Conservation (phyloP, 2,797 vertebrate genomes). For the Cryptoblepharus egeriae region DNA sequence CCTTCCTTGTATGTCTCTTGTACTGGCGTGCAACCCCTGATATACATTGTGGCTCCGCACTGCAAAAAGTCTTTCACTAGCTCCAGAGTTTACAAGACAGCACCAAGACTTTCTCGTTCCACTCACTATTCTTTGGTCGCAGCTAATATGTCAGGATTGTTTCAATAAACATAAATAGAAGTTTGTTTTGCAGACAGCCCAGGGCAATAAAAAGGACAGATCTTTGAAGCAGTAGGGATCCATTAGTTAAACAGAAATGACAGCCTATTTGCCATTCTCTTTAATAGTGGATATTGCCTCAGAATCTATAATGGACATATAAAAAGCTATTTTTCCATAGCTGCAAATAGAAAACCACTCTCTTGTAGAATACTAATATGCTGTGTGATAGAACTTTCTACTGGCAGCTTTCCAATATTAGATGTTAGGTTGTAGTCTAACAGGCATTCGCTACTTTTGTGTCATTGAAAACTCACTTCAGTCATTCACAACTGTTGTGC, state of each 20-base stretch:
- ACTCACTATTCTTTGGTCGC: too few species aligned
- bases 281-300: neutral
- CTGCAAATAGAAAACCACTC: neutral
- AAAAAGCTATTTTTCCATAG: neutral
- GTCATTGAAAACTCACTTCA: constrained; percentile 35
- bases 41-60: too few species aligned
- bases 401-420: neutral
- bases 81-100: too few species aligned
- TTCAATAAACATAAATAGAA: too few species aligned
- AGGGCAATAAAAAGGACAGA: too few species aligned
- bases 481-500: constrained; percentile 32
- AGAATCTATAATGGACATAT: neutral
- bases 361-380: neutral
- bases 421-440: constrained; percentile 46
- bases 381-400: constrained; percentile 24
- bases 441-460: constrained; percentile 34
- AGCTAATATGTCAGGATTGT: too few species aligned
- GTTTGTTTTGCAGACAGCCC: too few species aligned
- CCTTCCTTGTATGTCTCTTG: too few species aligned
- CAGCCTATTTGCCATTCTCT: neutral
- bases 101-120: too few species aligned
- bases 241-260: neutral
- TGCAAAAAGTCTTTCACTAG: too few species aligned
- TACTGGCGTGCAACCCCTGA: too few species aligned
- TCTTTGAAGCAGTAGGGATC: too few species aligned